Evolutionary conservation across 2,113 vertebrate genomes (phyloP).

Genomic region (Istiophorus platypterus): DNA sequence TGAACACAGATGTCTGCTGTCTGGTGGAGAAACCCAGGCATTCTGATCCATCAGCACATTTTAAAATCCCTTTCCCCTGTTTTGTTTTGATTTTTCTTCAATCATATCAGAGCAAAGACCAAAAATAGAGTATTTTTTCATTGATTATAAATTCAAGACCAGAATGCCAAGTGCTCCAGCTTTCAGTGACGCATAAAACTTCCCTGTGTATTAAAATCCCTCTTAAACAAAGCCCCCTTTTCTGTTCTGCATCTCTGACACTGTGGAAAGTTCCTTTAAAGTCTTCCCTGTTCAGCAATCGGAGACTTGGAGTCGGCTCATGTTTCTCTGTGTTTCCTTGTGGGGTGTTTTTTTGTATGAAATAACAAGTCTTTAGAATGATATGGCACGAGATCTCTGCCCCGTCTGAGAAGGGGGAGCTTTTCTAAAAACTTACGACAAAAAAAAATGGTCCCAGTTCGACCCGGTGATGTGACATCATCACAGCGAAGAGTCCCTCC

Average conservation of each 20-base stretch:
- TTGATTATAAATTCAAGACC: constrained; percentile 12
- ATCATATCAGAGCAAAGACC: neutral
- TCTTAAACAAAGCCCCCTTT: neutral
- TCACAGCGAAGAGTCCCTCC: constrained; percentile 7
- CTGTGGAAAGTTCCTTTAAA: constrained; percentile 19
- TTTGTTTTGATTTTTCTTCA: neutral
- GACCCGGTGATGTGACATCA: constrained; percentile 59
- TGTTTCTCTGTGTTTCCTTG: constrained; percentile 40
- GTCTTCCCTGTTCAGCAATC: constrained; percentile 50
- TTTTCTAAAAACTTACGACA: constrained; percentile 41
- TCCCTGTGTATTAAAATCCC: constrained; percentile 32
- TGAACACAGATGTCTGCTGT: constrained; percentile 33
- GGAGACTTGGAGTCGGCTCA: constrained; percentile 42
- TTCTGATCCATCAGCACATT: neutral
- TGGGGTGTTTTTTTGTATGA: constrained; percentile 32
- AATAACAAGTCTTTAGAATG: constrained; percentile 56
- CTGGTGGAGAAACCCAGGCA: constrained; percentile 4
- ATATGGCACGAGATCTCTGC: constrained; percentile 70
- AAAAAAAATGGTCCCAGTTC: constrained; percentile 30
- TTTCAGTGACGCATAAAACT: constrained; percentile 44
- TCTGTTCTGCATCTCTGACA: constrained; percentile 4
- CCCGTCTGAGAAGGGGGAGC: constrained; percentile 17
- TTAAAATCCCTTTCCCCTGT: neutral
- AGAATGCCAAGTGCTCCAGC: constrained; percentile 28
- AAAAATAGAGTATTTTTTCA: neutral